Evolutionary conservation across 2,113 vertebrate species (phyloP), one percentile per base, ranked within the genome.

Genomic region (Pollachius pollachius): DNA sequence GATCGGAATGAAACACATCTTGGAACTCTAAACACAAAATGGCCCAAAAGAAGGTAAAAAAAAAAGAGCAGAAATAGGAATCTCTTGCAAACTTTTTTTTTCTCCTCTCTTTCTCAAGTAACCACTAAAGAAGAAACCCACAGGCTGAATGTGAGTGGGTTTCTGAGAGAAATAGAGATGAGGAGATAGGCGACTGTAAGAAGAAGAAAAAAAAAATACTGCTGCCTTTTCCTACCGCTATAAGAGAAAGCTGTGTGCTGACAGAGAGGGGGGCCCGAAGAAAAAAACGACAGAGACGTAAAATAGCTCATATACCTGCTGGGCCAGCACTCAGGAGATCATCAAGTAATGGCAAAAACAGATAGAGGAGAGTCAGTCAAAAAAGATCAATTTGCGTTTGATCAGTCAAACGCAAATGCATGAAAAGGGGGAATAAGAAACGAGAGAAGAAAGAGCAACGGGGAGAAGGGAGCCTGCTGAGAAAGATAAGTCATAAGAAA

Each of bases 401-500:
- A n/a, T n/a, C 13, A 48, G 41, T 48, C 41, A 48, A 48, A 48
- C 13, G 41, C 2, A 48, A 34, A 48, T 48, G 41, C 41, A 48
- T 48, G 12, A 48, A 13, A 13, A 48, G 11, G 41, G 41, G 41
- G 12, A 48, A 48, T 13, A 48, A 48, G 11, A 13, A 48, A 69
- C 74, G 74, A 76, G 73, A 63, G 30, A 59, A 21, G 18, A 52
- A 16, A 77, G 67, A 48, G 41, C 8, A 9, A 48, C 12, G 41
- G 41, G 41, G 41, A 0, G 5, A 59, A 74, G 74, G 62, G 75
- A 27, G 65, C 73, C 71, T 72, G 65, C 7, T n/a, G 25, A 34
- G 56, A 63, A 7, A 72, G 72, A 83, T 77, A 82, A 75, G 80
- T 73, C 57, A 70, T 69, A 68, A 62, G 66, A 85, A 72, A 78